Base-by-base conservation (phyloP, 2,888 invertebrate genomes). In the Oxytorus armatus region DNA sequence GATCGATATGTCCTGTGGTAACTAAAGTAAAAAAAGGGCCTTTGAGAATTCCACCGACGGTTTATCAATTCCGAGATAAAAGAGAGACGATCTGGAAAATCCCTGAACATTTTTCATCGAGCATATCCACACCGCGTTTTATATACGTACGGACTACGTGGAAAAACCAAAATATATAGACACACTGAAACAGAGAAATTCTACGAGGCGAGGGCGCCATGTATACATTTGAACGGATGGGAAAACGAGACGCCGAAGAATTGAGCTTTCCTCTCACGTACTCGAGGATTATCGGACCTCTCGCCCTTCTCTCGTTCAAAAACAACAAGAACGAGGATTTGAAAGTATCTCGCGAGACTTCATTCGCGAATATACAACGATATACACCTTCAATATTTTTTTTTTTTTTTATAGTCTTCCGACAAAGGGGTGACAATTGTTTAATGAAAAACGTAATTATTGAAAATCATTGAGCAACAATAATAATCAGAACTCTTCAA, bases 251-350 rank as follows among this genome's bases (percentile, higher is more conserved):
- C 42, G 5, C 53, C 49, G 85, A 88, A 87, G 86, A 88, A 90
- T 91, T 87, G 87, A 85, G 87, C 83, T 90, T 88, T 87, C 90
- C 83, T 59, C 88, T 90, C 91, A 90, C 91, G 91, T 90, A 88
- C 83, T 82, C 81, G 84, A 82, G 80, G 82, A 74, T 82, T 79
- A 80, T 80, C 74, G 75, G 81, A 82, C 80, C 82, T 83, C 82
- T 80, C 78, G 83, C 39, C 72, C 80, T 74, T 68, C 47, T 73
- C 29, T 57, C 63, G 61, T 47, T 74, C 68, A 49, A 10, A 74
- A 76, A 75, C 51, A 63, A 33, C 69, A 69, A 65, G 36, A 44
- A 53, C 53, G 49, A 83, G 2, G 5, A 29, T 3, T 29, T 3
- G 87, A 87, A 87, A 87, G 85, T 85, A 86, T 83, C 73, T 79